Percentiles rank a stretch among this genome's conserved stretches.
phyloP scores from a whole-genome alignment of 2,888 invertebrate genomes.

The Euphydryas editha region DNA sequence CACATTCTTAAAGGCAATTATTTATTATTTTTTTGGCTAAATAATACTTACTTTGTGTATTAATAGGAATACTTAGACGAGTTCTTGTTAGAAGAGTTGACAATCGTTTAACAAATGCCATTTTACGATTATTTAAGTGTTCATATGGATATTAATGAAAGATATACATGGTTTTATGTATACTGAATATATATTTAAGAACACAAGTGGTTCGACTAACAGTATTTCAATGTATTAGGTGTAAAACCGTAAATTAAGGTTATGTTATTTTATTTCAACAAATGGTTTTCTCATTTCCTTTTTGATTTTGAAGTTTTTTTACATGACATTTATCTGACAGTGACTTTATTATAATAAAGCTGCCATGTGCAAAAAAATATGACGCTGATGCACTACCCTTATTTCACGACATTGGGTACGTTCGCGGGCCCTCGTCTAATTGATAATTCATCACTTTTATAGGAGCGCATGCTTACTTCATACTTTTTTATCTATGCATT shows the following conservation, averaged over 20 bases:
- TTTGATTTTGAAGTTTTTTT: too few species aligned
- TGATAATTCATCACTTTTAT: too few species aligned
- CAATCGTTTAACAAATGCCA: conserved; percentile 68
- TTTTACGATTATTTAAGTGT: conserved; percentile 42
- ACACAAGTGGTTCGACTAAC: background rate
- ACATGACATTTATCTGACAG: too few species aligned
- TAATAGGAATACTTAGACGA: conserved; percentile 52
- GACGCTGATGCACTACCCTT: too few species aligned
- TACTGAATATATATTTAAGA: background rate
- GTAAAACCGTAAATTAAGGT: background rate
- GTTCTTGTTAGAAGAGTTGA: conserved; percentile 57
- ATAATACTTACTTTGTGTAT: conserved; percentile 56
- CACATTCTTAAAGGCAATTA: conserved; percentile 1
- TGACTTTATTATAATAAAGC: too few species aligned
- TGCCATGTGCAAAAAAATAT: too few species aligned
- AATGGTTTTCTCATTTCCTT: background rate
- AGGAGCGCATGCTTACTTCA: too few species aligned
- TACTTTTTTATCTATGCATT: too few species aligned
- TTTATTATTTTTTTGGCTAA: background rate
- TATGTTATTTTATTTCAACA: background rate
- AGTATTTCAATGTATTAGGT: too few species aligned
- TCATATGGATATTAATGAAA: conserved; percentile 6
- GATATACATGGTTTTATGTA: background rate
- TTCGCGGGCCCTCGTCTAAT: too few species aligned
- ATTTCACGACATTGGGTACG: too few species aligned